phyloP scores from a whole-genome alignment of 2,113 vertebrate species.

The Anser cygnoides region DNA sequence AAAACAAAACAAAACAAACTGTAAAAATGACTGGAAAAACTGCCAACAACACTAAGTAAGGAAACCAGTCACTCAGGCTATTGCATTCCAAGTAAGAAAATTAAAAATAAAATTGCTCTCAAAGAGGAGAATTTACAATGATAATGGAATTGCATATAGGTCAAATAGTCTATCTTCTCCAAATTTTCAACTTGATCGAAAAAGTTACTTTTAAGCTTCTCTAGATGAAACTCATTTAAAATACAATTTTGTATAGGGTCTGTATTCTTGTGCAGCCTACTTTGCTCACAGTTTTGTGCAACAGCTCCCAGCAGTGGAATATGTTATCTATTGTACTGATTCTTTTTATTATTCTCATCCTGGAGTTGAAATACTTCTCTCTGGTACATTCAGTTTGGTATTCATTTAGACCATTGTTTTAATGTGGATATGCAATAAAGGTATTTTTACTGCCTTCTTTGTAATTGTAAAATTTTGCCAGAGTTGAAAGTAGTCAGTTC shows the following conservation, averaged over 20 bases:
- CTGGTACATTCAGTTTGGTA: neutral
- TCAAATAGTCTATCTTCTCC: neutral
- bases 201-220: constrained; percentile 10
- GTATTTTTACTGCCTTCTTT: neutral
- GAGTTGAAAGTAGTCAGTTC: neutral
- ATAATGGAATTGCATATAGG: neutral
- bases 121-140: neutral
- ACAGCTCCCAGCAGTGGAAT: neutral
- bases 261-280: neutral
- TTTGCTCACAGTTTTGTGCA: neutral
- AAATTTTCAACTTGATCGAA: neutral
- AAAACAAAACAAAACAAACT: neutral
- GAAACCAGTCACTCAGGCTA: neutral
- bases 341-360: neutral
- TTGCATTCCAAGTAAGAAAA: neutral
- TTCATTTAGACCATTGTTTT: neutral
- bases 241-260: neutral
- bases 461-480: neutral
- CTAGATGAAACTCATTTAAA: neutral
- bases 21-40: neutral
- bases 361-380: neutral
- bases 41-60: rapidly evolving
- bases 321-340: neutral
- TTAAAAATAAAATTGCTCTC: neutral
- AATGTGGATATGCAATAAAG: neutral